Evolutionary conservation across 2,888 invertebrate genomes (phyloP), one percentile per base, ranked within the genome.

Genomic region (Sphaerophoria taeniata): DNA sequence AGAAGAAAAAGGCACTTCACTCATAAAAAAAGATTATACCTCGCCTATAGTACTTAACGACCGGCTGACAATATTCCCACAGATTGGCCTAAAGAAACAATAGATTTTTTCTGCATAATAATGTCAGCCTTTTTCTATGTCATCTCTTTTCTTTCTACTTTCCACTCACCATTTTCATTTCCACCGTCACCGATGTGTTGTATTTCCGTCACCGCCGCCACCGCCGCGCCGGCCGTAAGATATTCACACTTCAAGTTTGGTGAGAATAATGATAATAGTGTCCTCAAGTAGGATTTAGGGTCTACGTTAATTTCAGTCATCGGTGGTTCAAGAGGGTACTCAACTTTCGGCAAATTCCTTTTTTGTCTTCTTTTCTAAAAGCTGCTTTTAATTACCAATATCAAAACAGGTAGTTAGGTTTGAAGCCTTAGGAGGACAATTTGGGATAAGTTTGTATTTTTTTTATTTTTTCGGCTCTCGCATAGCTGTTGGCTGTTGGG

Each of bases 41-140:
- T 24, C 12, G 43, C 49, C 43, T 56, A 55, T 14, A 31, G 36
- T 67, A 61, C 43, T 61, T 61, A 47, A 75, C 51, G 63, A 51
- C 33, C 83, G 78, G 63, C 78, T 83, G 78, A 74, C 78, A 7
- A 58, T 58, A 16, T 83, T 70, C 71, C 47, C 76, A 81, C n/a
- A n/a, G n/a, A n/a, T n/a, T n/a, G n/a, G 31, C 65, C 63, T 53
- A 51, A 31, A 14, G 33, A 12, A 43, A 67, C 53, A 53, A 36
- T 39, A 31, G 39, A n/a, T n/a, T 53, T 9, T 33, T 39, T 43
- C 3, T 3, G 24, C n/a, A n/a, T n/a, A n/a, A 56, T 16, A 39
- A 24, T 16, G 56, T 34, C n/a, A 12, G 34, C 12, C 65, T n/a
- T n/a, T n/a, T n/a, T n/a, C n/a, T n/a, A n/a, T n/a, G n/a, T n/a